phyloP scores from a whole-genome alignment of 2,888 invertebrate genomes.

The Mesoligia furuncula region DNA sequence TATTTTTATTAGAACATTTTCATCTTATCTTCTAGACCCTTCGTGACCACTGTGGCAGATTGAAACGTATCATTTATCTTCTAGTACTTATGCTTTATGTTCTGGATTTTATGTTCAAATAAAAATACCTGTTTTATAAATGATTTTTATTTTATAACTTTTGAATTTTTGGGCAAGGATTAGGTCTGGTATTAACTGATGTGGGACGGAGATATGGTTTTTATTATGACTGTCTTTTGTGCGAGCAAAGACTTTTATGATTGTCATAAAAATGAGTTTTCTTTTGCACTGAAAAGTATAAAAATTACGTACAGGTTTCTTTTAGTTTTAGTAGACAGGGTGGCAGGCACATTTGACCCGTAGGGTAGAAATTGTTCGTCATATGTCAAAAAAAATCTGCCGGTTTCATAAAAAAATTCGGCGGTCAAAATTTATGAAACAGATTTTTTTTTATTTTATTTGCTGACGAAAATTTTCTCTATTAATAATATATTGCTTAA shows the following conservation, averaged over 20 bases:
- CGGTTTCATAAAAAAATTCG: too few species aligned
- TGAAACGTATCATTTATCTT: conserved; percentile 41
- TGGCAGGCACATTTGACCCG: neutral
- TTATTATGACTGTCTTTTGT: conserved; percentile 42
- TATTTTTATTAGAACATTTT: conserved; percentile 25
- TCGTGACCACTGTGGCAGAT: conserved; percentile 45
- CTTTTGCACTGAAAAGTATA: conserved; percentile 7
- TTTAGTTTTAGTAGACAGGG: neutral
- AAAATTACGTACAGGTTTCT: neutral
- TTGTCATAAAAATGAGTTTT: conserved; percentile 41
- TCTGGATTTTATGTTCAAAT: conserved; percentile 42
- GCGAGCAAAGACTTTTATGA: conserved; percentile 33
- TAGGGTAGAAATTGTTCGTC: too few species aligned
- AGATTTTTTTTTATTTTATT: too few species aligned
- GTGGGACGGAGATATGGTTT: conserved; percentile 38
- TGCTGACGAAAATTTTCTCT: too few species aligned
- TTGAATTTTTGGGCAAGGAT: conserved; percentile 40
- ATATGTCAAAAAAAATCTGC: too few species aligned
- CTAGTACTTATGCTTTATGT: conserved; percentile 41
- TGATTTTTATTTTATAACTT: conserved; percentile 34
- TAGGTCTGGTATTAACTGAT: conserved; percentile 23
- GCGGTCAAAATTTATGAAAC: too few species aligned
- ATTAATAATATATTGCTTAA: too few species aligned
- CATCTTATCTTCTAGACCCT: conserved; percentile 36
- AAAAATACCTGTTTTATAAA: conserved; percentile 47